Conservation (phyloP, 2,888 invertebrate species). For the Torymus texanus region DNA sequence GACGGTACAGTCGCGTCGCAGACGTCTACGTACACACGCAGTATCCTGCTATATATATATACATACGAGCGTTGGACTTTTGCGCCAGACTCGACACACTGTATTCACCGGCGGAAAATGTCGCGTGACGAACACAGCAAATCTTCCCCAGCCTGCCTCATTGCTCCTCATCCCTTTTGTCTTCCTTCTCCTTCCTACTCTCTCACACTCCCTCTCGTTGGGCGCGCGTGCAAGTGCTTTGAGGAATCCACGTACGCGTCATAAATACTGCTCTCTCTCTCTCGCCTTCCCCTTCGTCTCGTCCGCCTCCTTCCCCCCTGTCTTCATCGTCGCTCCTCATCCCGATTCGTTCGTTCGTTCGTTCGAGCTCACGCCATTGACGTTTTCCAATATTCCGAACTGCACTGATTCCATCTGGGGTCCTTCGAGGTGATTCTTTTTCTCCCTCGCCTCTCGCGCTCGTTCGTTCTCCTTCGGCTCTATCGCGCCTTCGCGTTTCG, state of each 20-base stretch:
- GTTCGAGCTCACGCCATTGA: slow-evolving; percentile 61
- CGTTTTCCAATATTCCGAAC: slow-evolving; percentile 73
- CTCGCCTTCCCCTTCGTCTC: slow-evolving; percentile 57
- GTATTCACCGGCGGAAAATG: slow-evolving; percentile 56
- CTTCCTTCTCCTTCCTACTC: slow-evolving; percentile 56
- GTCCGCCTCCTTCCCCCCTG: slow-evolving; percentile 45
- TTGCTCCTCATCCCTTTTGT: slow-evolving; percentile 52
- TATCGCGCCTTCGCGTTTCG: slow-evolving; percentile 40
- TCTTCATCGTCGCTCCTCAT: slow-evolving; percentile 38
- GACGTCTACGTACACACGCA: neutral
- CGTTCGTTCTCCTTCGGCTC: neutral
- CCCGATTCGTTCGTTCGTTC: slow-evolving; percentile 46
- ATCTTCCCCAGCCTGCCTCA: slow-evolving; percentile 57
- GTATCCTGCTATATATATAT: neutral
- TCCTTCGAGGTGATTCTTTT: slow-evolving; percentile 35
- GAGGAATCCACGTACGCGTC: slow-evolving; percentile 72
- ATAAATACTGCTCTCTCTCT: slow-evolving; percentile 68
- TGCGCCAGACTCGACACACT: slow-evolving; percentile 21
- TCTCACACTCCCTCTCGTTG: slow-evolving; percentile 44
- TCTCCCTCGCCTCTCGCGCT: slow-evolving; percentile 20
- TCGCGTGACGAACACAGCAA: slow-evolving; percentile 62
- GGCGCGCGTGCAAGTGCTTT: slow-evolving; percentile 57
- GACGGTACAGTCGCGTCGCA: too few relatives aligned
- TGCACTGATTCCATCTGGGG: slow-evolving; percentile 72
- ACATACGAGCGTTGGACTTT: neutral